Conservation (phyloP, 2,113 vertebrate species). For the Felis catus region DNA sequence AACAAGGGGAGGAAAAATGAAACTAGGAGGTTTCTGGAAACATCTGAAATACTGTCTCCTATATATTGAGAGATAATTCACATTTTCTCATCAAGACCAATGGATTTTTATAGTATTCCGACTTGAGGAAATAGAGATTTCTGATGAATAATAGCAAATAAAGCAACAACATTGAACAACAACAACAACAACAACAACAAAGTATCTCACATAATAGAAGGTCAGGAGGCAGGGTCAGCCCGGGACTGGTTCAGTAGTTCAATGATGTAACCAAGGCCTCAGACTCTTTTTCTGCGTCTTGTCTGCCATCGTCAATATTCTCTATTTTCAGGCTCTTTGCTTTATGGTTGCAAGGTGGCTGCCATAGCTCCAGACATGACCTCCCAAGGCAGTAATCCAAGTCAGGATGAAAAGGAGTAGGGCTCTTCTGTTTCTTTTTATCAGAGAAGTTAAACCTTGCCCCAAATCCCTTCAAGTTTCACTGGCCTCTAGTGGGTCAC, state of each 20-base stretch:
- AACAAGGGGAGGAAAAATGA: conserved; percentile 54
- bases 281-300: background rate
- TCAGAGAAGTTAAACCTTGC: background rate
- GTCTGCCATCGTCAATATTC: background rate
- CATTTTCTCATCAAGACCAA: conserved; percentile 50
- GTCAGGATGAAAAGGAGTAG: background rate
- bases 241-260: background rate
- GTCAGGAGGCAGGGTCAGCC: background rate
- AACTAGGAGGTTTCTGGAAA: conserved; percentile 14
- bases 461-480: background rate
- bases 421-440: background rate
- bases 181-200: background rate
- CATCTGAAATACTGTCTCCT: background rate
- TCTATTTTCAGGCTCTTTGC: background rate
- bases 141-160: background rate
- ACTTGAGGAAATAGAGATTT: conserved; percentile 43
- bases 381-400: background rate
- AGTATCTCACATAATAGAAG: background rate
- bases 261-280: background rate
- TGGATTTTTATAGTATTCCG: conserved; percentile 23
- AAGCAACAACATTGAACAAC: conserved; percentile 19
- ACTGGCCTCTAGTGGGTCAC: background rate
- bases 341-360: background rate
- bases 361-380: background rate
- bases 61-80: conserved; percentile 44